These are phyloP conservation scores for Mus spicilegus DNA, from an alignment of 2,113 vertebrate genomes.

Conservation along the genomic window DNA sequence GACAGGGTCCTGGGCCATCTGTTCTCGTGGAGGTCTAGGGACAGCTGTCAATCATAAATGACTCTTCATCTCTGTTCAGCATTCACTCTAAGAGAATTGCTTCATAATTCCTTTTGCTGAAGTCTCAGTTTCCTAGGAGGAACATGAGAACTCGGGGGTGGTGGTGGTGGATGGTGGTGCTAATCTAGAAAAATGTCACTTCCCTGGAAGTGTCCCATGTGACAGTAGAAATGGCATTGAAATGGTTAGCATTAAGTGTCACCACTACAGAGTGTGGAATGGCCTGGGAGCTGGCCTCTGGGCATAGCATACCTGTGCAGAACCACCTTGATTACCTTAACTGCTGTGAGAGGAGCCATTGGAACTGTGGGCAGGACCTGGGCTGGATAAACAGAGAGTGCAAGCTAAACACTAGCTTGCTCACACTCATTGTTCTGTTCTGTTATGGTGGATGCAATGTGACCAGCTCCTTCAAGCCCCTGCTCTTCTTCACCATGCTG, in stretches of 20 bases:
- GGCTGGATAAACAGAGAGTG: not conserved
- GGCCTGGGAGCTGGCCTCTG: not conserved
- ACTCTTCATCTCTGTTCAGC: not conserved
- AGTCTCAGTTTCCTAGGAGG: not conserved
- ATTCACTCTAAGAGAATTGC: not conserved
- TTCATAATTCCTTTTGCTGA: not conserved
- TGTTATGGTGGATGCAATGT: not conserved
- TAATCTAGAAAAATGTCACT: not conserved
- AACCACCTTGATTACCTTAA: not conserved
- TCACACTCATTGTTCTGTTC: not conserved
- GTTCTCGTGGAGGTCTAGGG: not conserved
- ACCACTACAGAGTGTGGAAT: not conserved
- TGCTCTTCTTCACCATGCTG: not conserved
- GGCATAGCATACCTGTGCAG: not conserved
- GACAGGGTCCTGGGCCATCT: not conserved
- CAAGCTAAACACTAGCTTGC: not conserved
- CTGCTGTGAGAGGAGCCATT: not conserved
- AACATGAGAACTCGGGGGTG: not conserved
- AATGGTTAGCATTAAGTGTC: not conserved
- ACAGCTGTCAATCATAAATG: not conserved
- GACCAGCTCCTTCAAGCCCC: not conserved
- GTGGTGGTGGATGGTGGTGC: no score
- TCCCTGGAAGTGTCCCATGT: not conserved
- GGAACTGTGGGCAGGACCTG: not conserved
- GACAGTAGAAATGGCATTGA: not conserved